Evolutionary conservation across 2,113 vertebrate genomes (phyloP), one percentile per base, ranked within the genome.

Genomic region (Gnathonemus echidnorhynchus): DNA sequence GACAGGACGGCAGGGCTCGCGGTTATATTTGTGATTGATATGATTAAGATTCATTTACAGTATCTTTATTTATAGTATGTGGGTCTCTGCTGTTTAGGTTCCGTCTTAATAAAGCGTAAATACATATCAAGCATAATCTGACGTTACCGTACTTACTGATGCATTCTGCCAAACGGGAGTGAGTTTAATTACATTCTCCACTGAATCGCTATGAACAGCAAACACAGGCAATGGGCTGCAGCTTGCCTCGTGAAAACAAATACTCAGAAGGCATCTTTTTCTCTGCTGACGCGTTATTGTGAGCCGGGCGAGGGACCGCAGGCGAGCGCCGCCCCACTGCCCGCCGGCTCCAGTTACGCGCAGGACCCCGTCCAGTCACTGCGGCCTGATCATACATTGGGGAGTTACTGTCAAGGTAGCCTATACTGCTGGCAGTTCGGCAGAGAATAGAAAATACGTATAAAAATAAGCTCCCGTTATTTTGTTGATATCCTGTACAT

Each of bases 131-230:
- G 42, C 15, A 80, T 42, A 80, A 19, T 80, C 74, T 3, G 31
- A 80, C 19, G 35, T 42, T 42, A 39, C 74, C 10, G 35, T 42
- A 80, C 42, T 46, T 49, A 24, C 21, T 13, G 88, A 42, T 89
- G 19, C 21, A 24, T 42, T 13, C 11, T 48, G 31, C 27, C 77
- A 35, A 50, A n/a, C 0, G 21, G 35, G 6, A 84, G 13, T 24
- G 35, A 19, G 15, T 48, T 13, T 52, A 83, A 31, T 53, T 21
- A 80, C 31, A 83, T 19, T 50, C 49, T 15, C 3, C 70, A 39
- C 88, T 87, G 91, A 91, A 88, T 90, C 90, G 89, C 89, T 50
- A 87, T 53, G 8, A 45, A 27, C 53, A 88, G 39, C 62, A 70
- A 70, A 42, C 46, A 66, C n/a, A 15, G 74, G 74, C 77, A 17